Evolutionary conservation across 2,888 invertebrate species (phyloP), one percentile per base, ranked within the genome.

Genomic region (Pelosia muscerda): DNA sequence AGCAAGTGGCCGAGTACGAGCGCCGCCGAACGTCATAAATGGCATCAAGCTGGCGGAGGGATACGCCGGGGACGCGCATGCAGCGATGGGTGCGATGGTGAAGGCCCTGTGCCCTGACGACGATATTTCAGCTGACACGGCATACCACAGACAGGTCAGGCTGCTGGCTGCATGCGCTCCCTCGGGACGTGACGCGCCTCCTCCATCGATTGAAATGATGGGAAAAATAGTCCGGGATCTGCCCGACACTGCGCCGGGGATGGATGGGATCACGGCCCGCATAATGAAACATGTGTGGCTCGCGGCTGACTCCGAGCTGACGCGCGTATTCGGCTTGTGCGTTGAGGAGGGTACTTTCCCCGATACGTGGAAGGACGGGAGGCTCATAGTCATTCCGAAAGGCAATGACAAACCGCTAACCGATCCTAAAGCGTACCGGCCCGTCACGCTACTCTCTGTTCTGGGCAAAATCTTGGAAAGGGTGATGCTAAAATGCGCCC

Each of bases 391-490:
- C 2, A 28, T 82, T 61, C 81, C 82, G 0, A 83, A 84, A 61
- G 79, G 81, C 2, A 80, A 79, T 19, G 80, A 60, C 10, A 79
- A 68, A 61, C 72, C 80, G 0, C 68, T 71, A 0, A 62, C 72
- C 0, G 81, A 83, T 19, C 79, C 81, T 0, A 79, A 77, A 49
- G 77, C 81, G 1, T 86, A 84, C 19, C 63, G 83, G 1, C 84
- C 85, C 0, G 72, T 86, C 0, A 83, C 85, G 0, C 67, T 87
- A 0, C 75, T 86, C 2, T 73, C 84, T 0, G 63, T 82, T 0
- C 38, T 86, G 13, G 84, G 83, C 0, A 87, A 87, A 28, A n/a
- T 86, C 0, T 58, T 85, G 1, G 86, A 87, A 10, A 72, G 77
- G 13, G 56, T 56, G 4, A 54, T 54, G 8, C 23, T 54, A 10